Evolutionary conservation across 2,113 vertebrate species (phyloP), one percentile per base, ranked within the genome.

Genomic region (Takifugu flavidus): DNA sequence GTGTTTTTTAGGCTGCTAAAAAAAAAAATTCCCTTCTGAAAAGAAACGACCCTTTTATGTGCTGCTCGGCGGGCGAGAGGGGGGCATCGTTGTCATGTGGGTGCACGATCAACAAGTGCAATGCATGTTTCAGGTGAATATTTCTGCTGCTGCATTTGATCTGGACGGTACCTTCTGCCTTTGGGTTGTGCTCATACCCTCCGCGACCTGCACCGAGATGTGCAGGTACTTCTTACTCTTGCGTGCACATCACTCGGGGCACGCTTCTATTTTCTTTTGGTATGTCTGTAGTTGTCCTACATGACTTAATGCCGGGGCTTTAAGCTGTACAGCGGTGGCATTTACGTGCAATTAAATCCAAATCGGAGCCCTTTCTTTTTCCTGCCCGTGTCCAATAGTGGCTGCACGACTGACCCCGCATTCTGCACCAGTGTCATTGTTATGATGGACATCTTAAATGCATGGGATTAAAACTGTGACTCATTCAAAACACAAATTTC

Each of bases 51-150:
- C 64, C 45, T n/a, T 56, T 11, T 13, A 34, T 55, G 31, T 42
- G 28, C 13, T 15, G 44, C 14, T 45, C 2, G 13, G 54, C 49
- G 55, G n/a, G 6, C 53, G 44, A 44, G 42, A 25, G 64, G 49
- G 51, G 53, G 59, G 13, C 67, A 53, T 55, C 51, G 42, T 56
- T 62, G 64, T 71, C 57, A 59, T 76, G 78, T 70, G 75, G 67
- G 60, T 59, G 49, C 60, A 62, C 62, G 58, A 71, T 89, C 87
- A 89, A 89, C 87, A 89, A 87, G 86, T 89, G 86, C 71, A 74
- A 56, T 57, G 57, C 75, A 13, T 75, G 73, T 83, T 76, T 74
- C 50, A 46, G 67, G 62, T 61, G 54, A 29, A 69, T 25, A 8
- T 82, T 79, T 39, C 39, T 52, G 63, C 58, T 1, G 0, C 53